A percentile compares a stretch with the other conserved stretches of the same genome.
Conservation (phyloP, 2,888 invertebrate genomes). For the Octodonta nipae region DNA sequence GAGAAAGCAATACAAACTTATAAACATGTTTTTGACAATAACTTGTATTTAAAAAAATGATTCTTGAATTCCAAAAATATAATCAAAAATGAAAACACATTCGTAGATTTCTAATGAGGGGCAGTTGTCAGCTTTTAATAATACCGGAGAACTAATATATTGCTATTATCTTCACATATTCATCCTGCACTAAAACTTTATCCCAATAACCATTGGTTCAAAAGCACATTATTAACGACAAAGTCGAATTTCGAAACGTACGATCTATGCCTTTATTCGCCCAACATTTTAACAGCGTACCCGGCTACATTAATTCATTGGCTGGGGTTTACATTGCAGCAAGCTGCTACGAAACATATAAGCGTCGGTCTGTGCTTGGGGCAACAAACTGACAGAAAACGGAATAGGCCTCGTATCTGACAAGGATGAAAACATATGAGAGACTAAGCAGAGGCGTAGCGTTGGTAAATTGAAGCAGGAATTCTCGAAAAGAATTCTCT, state of each 20-base stretch:
- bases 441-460: too few species aligned
- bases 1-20: too few species aligned
- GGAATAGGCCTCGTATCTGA: background rate
- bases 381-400: constrained; percentile 16
- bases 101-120: too few species aligned
- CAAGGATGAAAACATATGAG: background rate
- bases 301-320: constrained; percentile 26
- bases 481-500: too few species aligned
- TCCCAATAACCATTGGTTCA: constrained; percentile 26
- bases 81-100: too few species aligned
- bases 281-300: constrained; percentile 21
- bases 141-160: too few species aligned
- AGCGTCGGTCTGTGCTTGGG: too few species aligned
- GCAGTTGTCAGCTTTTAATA: too few species aligned
- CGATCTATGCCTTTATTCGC: background rate
- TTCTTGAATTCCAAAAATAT: too few species aligned
- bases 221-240: constrained; percentile 18
- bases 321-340: constrained; percentile 24
- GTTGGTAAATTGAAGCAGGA: too few species aligned
- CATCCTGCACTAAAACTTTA: constrained; percentile 19
- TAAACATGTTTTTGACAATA: too few species aligned
- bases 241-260: constrained; percentile 4
- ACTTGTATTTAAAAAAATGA: too few species aligned
- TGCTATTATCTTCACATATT: constrained; percentile 19
- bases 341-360: constrained; percentile 24